Evolutionary conservation across 2,797 vertebrate species (phyloP).

Genomic region (Odontamblyopus lacepedii): DNA sequence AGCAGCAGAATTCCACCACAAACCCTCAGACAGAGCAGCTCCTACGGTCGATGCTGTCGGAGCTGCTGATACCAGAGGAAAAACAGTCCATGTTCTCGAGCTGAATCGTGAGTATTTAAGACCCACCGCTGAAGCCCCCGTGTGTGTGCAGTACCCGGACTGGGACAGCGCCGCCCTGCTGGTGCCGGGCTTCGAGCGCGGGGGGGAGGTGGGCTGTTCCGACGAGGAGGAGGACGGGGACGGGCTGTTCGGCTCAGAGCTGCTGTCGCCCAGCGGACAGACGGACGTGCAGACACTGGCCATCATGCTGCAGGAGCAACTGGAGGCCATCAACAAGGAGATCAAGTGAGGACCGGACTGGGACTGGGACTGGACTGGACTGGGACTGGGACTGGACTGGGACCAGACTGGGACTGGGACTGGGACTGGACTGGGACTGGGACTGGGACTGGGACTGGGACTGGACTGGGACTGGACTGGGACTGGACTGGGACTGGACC

Average conservation of each 20-base stretch:
- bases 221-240: slow-evolving; percentile 84
- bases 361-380: background rate
- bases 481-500: too few species aligned
- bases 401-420: background rate
- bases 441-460: too few species aligned
- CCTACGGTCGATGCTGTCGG: too few species aligned
- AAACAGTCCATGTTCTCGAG: too few species aligned
- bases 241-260: slow-evolving; percentile 78
- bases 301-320: slow-evolving; percentile 91
- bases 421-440: background rate
- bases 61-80: too few species aligned
- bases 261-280: slow-evolving; percentile 89
- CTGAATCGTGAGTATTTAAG: too few species aligned
- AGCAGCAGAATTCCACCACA: too few species aligned
- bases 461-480: too few species aligned
- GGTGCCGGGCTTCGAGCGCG: slow-evolving; percentile 69
- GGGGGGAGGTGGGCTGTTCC: slow-evolving; percentile 77
- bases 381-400: too few species aligned
- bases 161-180: slow-evolving; percentile 80
- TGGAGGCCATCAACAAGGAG: slow-evolving; percentile 93
- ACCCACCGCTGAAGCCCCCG: too few species aligned
- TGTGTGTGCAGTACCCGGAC: slow-evolving; percentile 77
- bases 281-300: slow-evolving; percentile 91
- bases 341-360: slow-evolving; percentile 74
- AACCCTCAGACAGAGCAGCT: too few species aligned